A percentile compares a stretch with the other conserved stretches of the same genome.
Evolutionary conservation across 2,113 vertebrate genomes (phyloP).

Genomic region (Crotalus viridis): DNA sequence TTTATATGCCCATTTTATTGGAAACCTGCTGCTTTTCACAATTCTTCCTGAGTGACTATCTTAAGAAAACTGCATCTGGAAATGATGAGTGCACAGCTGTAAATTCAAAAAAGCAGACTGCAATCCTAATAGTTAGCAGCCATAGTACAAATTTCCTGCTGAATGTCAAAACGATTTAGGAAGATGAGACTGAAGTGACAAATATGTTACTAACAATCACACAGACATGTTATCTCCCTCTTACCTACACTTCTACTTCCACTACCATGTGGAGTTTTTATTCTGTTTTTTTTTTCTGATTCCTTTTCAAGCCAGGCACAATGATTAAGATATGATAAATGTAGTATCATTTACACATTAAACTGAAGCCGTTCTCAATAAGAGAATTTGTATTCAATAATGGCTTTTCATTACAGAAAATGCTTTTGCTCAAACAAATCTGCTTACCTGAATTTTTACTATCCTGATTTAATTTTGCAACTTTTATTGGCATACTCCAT

Average conservation of each 20-base stretch:
- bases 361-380: not conserved
- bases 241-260: not conserved
- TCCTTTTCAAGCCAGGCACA: not conserved
- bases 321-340: not conserved
- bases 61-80: conserved; percentile 79
- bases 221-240: conserved; percentile 40
- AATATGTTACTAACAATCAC: conserved; percentile 4
- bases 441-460: not conserved
- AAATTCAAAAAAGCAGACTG: conserved; percentile 75
- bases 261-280: not conserved
- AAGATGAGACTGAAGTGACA: conserved; percentile 62
- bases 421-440: not conserved
- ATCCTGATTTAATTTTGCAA: not conserved
- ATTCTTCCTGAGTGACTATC: conserved; percentile 76
- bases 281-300: not conserved
- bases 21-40: conserved; percentile 79
- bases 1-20: conserved; percentile 81
- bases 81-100: conserved; percentile 73
- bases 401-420: not conserved
- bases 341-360: not conserved
- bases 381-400: not conserved
- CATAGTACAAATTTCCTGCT: conserved; percentile 59
- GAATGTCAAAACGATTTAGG: conserved; percentile 67
- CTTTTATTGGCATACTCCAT: not conserved
- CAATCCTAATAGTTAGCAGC: conserved; percentile 75